Base-by-base conservation (phyloP, 2,888 invertebrate genomes). In the Perithous albicinctus region DNA sequence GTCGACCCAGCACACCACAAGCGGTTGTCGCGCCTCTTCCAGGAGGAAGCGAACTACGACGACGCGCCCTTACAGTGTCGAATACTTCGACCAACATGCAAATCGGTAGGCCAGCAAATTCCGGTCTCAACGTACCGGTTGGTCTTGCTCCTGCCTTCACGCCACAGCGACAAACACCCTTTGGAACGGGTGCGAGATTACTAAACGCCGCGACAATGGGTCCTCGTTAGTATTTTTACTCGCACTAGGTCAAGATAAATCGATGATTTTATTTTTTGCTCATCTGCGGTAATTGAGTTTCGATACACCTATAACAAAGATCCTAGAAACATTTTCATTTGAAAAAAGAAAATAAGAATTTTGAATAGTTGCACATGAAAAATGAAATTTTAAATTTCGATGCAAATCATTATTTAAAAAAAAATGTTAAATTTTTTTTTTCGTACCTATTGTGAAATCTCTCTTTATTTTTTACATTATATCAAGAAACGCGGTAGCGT, bases 21-120 rank as follows among this genome's bases (percentile, higher is more conserved):
- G 78, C 81, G 64, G 29, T 82, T 43, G 74, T 83, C 26, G 78
- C 87, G 32, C 72, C 89, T n/a, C 23, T 85, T 32, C 84, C 86
- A 54, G 85, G 85, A 51, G 85, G 83, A 64, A 86, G 76, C 15
- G 89, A 90, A 64, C 77, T 92, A 43, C 88, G 92, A 72, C 89
- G 89, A 74, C 88, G 92, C 86, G 86, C 89, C 38, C 76, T 91
- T 76, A 79, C 88, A 29, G 85, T 85, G 10, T 76, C 89, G 61
- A 90, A 87, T 80, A 83, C 87, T 61, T 78, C 82, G 82, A 20
- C 78, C 78, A 88, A 79, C 80, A 12, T 82, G 46, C 86, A 81
- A 84, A 84, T 75, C 73, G 87, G 82, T 79, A 78, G 82, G 84
- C 82, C 85, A 12, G 12, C 66, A 70, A 85, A 78, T 86, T 78